Evolutionary conservation across 2,888 invertebrate genomes (phyloP).

Genomic region (Chymomyza fuscimana): DNA sequence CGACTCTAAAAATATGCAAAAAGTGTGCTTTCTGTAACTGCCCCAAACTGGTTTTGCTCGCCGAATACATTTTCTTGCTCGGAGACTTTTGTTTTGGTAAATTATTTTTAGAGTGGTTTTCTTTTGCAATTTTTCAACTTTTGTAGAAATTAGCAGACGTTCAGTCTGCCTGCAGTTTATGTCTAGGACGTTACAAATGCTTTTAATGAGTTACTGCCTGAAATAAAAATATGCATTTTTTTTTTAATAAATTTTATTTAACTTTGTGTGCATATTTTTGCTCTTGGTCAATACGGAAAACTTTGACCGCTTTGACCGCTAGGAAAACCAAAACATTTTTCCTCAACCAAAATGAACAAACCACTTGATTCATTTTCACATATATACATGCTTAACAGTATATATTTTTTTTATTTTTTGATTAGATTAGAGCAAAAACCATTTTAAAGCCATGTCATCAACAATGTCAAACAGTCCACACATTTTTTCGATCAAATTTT

Average conservation of each 20-base stretch:
- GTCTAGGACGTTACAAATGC: constrained; percentile 24
- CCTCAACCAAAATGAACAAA: constrained; percentile 18
- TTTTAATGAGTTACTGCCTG: constrained; percentile 13
- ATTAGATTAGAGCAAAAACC: constrained; percentile 57
- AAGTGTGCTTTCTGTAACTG: constrained; percentile 64
- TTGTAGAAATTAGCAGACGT: neutral
- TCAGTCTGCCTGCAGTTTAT: too few species aligned
- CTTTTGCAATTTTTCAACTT: constrained; percentile 6
- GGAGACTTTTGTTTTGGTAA: constrained; percentile 6
- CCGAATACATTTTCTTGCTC: neutral
- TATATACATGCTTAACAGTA: constrained; percentile 19
- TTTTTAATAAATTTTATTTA: constrained; percentile 36
- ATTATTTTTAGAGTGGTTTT: constrained; percentile 26
- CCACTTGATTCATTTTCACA: constrained; percentile 20
- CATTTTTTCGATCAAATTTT: constrained; percentile 8
- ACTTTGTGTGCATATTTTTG: constrained; percentile 13
- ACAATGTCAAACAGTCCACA: constrained; percentile 32
- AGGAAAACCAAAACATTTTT: neutral
- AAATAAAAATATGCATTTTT: constrained; percentile 26
- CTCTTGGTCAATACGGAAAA: neutral
- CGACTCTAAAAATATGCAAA: constrained; percentile 50
- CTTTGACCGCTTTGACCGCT: constrained; percentile 69
- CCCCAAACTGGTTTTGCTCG: constrained; percentile 59
- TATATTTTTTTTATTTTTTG: constrained; percentile 12
- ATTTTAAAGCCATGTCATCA: neutral